A percentile compares a stretch with the other conserved stretches of the same genome.
Evolutionary conservation across 2,888 invertebrate genomes (phyloP).

Genomic region (Thera britannica): DNA sequence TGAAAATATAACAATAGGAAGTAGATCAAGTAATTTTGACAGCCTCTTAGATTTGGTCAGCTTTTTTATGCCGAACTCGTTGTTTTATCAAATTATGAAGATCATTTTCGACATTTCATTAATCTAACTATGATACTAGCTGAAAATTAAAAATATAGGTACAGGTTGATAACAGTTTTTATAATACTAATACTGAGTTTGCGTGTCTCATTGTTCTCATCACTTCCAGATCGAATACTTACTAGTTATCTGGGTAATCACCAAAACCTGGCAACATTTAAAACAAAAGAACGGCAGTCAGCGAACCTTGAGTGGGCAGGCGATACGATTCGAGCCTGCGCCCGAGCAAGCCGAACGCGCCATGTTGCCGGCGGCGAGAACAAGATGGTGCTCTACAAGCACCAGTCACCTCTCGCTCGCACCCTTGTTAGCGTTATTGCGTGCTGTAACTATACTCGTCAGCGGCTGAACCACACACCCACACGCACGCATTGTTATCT

Average conservation of each 20-base stretch:
- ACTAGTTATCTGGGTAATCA: slow-evolving; percentile 29
- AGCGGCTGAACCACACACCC: slow-evolving; percentile 80
- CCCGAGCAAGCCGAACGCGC: slow-evolving; percentile 86
- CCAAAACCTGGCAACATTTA: slow-evolving; percentile 74
- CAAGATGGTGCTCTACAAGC: slow-evolving; percentile 63
- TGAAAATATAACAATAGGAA: no score
- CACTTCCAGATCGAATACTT: not conserved
- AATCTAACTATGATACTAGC: no score
- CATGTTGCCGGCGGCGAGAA: slow-evolving; percentile 77
- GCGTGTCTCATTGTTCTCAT: no score
- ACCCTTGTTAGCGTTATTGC: slow-evolving; percentile 85
- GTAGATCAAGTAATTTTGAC: no score
- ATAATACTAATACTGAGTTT: no score
- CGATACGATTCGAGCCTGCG: slow-evolving; percentile 87
- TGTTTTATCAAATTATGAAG: no score
- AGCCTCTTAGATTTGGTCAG: no score
- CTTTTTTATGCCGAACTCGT: no score
- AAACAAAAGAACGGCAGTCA: slow-evolving; percentile 86
- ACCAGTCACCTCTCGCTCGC: slow-evolving; percentile 59
- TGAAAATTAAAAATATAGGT: no score
- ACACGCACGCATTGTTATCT: slow-evolving; percentile 83
- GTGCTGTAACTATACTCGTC: slow-evolving; percentile 84
- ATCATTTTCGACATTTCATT: no score
- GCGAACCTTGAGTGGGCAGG: slow-evolving; percentile 87
- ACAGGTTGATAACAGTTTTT: no score